Conservation (phyloP, 2,797 vertebrate species). For the Hylomyscus alleni region DNA sequence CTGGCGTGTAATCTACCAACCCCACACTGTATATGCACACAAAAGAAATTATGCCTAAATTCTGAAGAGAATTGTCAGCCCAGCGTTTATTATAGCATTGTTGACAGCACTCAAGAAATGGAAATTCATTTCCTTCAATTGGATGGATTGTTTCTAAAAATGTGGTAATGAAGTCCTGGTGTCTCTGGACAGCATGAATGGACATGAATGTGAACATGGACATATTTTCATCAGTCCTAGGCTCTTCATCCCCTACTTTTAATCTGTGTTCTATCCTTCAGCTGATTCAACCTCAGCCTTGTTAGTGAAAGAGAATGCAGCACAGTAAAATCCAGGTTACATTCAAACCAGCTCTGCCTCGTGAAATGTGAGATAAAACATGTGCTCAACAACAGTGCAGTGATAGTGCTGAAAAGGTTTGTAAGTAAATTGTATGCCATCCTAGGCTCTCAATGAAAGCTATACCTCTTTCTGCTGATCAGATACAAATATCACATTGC, state of each 20-base stretch:
- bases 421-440: not conserved
- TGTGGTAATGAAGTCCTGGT: not conserved
- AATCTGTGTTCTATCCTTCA: not conserved
- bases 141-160: not conserved
- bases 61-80: not conserved
- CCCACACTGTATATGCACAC: not conserved
- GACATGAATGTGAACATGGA: not conserved
- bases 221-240: not conserved
- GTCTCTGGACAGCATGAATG: not conserved
- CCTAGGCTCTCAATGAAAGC: not conserved
- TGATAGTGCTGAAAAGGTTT: not conserved
- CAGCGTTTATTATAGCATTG: not conserved
- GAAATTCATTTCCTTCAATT: not conserved
- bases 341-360: not conserved
- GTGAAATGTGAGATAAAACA: not conserved
- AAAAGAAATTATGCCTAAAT: not conserved
- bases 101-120: not conserved
- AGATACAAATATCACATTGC: not conserved
- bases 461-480: not conserved
- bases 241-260: not conserved
- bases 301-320: not conserved
- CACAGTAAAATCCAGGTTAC: not conserved
- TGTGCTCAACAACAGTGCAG: not conserved
- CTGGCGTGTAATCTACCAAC: not conserved
- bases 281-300: not conserved